Base-by-base conservation (phyloP, 2,113 vertebrate species). In the Camelus bactrianus region DNA sequence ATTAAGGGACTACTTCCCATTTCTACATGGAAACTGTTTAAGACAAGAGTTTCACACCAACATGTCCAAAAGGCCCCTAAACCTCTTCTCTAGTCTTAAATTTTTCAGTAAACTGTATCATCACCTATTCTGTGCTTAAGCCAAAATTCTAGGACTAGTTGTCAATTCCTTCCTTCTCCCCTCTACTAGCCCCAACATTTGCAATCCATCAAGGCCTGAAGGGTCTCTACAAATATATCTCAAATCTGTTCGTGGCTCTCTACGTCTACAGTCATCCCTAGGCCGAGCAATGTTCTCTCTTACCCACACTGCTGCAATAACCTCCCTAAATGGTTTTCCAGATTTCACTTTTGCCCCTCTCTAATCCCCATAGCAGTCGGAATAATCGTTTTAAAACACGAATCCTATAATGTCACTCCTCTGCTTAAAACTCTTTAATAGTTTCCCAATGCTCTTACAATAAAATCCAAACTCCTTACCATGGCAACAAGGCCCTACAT, bases 401-500 rank as follows among this genome's bases (percentile, higher is more conserved):
- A 77, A 92, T 77, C 48, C 16, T 65, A 83, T 54, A 14, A 64
- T 58, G 35, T 88, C 38, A 79, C 6, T 35, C 38, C 26, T 83
- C 46, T 52, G 38, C 48, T 84, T 62, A 83, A 79, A 91, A 77
- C 64, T 87, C 65, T 91, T 85, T 54, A 92, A 50, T 30, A 30
- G 50, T 46, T 77, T 58, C 70, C 52, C 69, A 76, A 11, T 58
- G 54, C 72, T 96, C 38, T 81, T 65, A 67, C 48, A 87, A 82
- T 90, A 77, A 95, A 56, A 73, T 54, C 24, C 91, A 88, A 87
- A 48, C 79, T 77, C 67, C 60, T 69, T 56, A 50, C 56, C 91
- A 79, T 79, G 88, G 88, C 72, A 94, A 94, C 88, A 92, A 84
- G 42, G 19, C 54, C 77, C 65, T 75, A 26, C 81, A 58, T 54